Evolutionary conservation across 2,888 invertebrate genomes (phyloP), one percentile per base, ranked within the genome.

Genomic region (Morpho deidamia): DNA sequence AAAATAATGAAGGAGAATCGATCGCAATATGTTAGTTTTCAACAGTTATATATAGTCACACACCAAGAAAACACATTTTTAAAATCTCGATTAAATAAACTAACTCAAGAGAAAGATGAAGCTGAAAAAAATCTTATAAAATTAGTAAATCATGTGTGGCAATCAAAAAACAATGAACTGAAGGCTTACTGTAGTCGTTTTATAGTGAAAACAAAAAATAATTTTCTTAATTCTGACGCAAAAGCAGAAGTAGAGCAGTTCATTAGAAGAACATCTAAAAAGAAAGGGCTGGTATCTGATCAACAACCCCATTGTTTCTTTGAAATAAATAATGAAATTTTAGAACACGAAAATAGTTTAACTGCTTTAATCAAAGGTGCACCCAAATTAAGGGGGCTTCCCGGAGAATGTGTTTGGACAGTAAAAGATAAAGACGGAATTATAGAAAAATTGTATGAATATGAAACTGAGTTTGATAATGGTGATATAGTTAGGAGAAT

Each of bases 401-500:
- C 83, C 1, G 84, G 84, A 35, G 84, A 87, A 67, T 80, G 65
- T 53, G 74, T 85, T 40, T 86, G 83, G 83, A 83, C 87, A 1
- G 74, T 86, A 0, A 86, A 87, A 71, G 83, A 87, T 59, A 82
- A 81, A 67, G 68, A 84, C 56, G 88, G 88, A 11, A 67, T 85
- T 2, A 85, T 87, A 58, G 78, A 87, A 67, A 87, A 82, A 60
- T 64, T 88, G 32, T 88, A 83, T 54, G 86, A 86, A 70, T 86
- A 76, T 55, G 76, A 71, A 39, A 67, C 74, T 10, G 74, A 76
- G 51, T 74, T 72, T 34, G 75, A 83, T 56, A 77, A 72, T 48
- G 76, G 81, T n/a, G 86, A 84, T 34, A 78, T 72, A 0, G 72
- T 86, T 10, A 68, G 72, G 62, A 76, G 81, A 62, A 85, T 88